Evolutionary conservation across 1,140 invertebrate species (phyloP), one percentile per base, ranked within the genome.

Genomic region (Aricia agestis): DNA sequence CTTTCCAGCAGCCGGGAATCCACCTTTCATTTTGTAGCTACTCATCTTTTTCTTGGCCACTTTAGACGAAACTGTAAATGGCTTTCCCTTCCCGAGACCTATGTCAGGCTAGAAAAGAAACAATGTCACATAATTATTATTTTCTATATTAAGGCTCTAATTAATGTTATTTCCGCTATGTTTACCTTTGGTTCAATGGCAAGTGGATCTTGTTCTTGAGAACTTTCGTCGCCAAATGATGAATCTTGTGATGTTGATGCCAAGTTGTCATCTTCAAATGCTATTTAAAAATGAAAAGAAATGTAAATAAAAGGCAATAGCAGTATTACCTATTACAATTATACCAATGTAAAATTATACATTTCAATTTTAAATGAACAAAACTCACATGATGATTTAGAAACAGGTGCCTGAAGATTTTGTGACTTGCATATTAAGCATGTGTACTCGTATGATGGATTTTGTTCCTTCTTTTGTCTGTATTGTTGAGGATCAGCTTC

Each of bases 401-500:
- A 83, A n/a, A 92, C 86, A 65, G 93, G 82, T 9, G 89, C 73
- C 73, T 90, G 90, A 75, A 93, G 93, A 57, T 92, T 86, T 69
- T 69, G 57, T 76, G 90, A 94, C 91, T 97, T 97, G 88, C 98
- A 99, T 68, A 95, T 94, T 5, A 94, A 93, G 89, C 98, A 99
- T 68, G 95, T 92, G 89, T 99, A 99, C 79, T 98, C 97, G 85
- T 98, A 97, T 70, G 96, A 94, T 0, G 96, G 95, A 81, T 97
- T 96, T 25, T 93, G 87, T 80, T 97, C 96, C 83, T 96, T 97
- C 75, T 95, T 95, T 70, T 94, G 94, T 73, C 96, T 95, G 83
- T 97, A 96, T 18, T 94, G 94, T 31, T 92, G 84, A 19, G 96
- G 93, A 84, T 98, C 97, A 10, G 97, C 97, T 74, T 97, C 96